Evolutionary conservation across 2,797 vertebrate species (phyloP), one percentile per base, ranked within the genome.

Genomic region (Sciaenops ocellatus): DNA sequence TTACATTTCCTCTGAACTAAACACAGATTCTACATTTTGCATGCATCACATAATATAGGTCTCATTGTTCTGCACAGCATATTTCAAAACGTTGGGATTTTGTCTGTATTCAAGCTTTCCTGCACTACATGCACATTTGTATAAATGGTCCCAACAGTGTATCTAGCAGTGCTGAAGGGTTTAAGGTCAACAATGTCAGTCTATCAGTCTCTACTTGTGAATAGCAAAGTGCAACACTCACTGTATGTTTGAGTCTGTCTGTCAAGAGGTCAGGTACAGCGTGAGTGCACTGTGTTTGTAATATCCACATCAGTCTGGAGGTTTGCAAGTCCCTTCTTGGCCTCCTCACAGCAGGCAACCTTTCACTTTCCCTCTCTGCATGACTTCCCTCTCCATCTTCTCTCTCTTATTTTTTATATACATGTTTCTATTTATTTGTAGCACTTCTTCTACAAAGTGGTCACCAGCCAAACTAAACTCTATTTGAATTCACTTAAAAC

Each of bases 391-490:
- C 28, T 46, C 11, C 5, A 52, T 52, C 61, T 47, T 63, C n/a
- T 24, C 62, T 47, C 44, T 51, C 42, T 15, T 59, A 28, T 47
- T 69, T 61, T 76, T 71, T 47, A 26, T 69, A 70, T 48, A 52
- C 67, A 50, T 50, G 50, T 66, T 38, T 38, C 7, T 34, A 22
- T 76, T 61, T 70, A 75, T 69, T 70, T 38, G 38, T n/a, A 62
- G 50, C 41, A 12, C 34, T 2, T 4, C 38, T 65, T 62, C 28
- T 60, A 69, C 51, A 42, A 62, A 51, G 46, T n/a, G 17, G 16
- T 71, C 26, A 64, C 13, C 47, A 57, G 81, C 82, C 78, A 87
- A 90, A 59, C 71, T 38, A 69, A 77, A 83, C 74, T 78, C 52
- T 6, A 46, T 66, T 70, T 73, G 26, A 85, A 85, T 76, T 74